phyloP scores from a whole-genome alignment of 1,140 invertebrate species.

The Drosophila subpulchrella region DNA sequence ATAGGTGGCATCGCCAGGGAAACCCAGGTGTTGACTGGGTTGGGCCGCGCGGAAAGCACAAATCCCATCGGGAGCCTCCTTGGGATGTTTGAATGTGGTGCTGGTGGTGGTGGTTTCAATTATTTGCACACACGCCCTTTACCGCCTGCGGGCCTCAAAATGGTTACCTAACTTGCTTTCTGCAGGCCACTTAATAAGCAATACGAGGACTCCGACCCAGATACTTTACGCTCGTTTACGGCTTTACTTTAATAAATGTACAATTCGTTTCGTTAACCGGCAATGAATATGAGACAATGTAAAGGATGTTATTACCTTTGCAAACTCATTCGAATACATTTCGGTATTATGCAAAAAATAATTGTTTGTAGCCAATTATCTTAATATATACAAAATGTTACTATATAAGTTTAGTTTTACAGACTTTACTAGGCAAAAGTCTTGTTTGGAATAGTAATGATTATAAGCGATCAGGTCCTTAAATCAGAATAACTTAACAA shows the following conservation, averaged over 20 bases:
- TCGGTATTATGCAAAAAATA: neutral
- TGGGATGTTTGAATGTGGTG: constrained; percentile 1
- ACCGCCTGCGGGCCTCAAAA: constrained; percentile 27
- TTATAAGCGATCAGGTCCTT: too few species aligned
- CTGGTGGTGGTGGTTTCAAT: constrained; percentile 53
- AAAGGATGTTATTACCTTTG: neutral
- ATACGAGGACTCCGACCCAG: constrained; percentile 39
- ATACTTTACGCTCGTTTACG: constrained; percentile 45
- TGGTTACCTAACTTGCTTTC: constrained; percentile 56
- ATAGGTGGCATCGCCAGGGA: neutral
- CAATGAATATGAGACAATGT: constrained; percentile 19
- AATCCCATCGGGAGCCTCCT: constrained; percentile 43
- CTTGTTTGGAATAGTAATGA: too few species aligned
- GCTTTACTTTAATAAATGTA: constrained; percentile 67
- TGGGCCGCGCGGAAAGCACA: constrained; percentile 20
- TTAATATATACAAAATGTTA: too few species aligned
- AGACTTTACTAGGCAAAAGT: too few species aligned
- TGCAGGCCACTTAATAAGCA: constrained; percentile 77
- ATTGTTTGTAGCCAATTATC: neutral
- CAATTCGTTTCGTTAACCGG: constrained; percentile 57
- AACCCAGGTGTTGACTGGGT: constrained; percentile 32
- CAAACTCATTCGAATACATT: neutral
- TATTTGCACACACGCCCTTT: constrained; percentile 57
- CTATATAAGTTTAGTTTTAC: too few species aligned
- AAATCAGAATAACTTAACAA: too few species aligned